A percentile compares a stretch with the other conserved stretches of the same genome.
Evolutionary conservation across 2,888 invertebrate genomes (phyloP).

Genomic region (Chrysolina oricalcia): DNA sequence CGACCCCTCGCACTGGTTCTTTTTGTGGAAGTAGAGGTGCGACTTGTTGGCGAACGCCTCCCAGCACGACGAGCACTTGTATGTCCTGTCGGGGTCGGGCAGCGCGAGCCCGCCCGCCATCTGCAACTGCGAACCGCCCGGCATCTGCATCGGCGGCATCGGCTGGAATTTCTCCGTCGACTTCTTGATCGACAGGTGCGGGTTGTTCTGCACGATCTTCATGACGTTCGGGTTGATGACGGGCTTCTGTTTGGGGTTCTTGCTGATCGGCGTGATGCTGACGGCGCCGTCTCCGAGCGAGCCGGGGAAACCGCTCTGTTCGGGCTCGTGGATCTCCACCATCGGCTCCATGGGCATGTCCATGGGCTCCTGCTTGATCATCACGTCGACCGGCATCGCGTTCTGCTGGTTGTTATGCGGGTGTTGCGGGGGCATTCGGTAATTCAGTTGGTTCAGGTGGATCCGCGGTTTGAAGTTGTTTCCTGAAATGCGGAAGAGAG

Average conservation of each 20-base stretch:
- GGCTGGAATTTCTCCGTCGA: constrained; percentile 48
- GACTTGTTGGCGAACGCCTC: constrained; percentile 70
- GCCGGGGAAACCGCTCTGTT: constrained; percentile 43
- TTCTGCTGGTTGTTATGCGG: constrained; percentile 28
- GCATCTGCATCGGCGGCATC: constrained; percentile 31
- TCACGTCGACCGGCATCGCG: constrained; percentile 38
- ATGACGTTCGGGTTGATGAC: constrained; percentile 67
- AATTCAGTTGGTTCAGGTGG: constrained; percentile 41
- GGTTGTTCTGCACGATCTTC: constrained; percentile 70
- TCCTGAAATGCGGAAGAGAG: neutral
- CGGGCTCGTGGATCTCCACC: constrained; percentile 69
- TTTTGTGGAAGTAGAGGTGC: constrained; percentile 71
- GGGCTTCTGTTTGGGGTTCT: constrained; percentile 64
- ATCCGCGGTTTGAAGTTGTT: constrained; percentile 32
- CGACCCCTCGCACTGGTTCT: constrained; percentile 70
- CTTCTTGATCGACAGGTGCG: constrained; percentile 68
- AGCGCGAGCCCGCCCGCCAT: constrained; percentile 34
- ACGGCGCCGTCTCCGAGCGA: constrained; percentile 63
- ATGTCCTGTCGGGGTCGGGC: constrained; percentile 57
- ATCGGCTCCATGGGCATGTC: constrained; percentile 65
- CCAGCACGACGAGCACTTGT: constrained; percentile 70
- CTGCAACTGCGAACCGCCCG: constrained; percentile 41
- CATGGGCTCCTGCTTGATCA: constrained; percentile 67
- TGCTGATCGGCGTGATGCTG: constrained; percentile 69
- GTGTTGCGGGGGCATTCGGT: constrained; percentile 37